Evolutionary conservation across 2,888 invertebrate genomes (phyloP).

Genomic region (Plagodis pulveraria): DNA sequence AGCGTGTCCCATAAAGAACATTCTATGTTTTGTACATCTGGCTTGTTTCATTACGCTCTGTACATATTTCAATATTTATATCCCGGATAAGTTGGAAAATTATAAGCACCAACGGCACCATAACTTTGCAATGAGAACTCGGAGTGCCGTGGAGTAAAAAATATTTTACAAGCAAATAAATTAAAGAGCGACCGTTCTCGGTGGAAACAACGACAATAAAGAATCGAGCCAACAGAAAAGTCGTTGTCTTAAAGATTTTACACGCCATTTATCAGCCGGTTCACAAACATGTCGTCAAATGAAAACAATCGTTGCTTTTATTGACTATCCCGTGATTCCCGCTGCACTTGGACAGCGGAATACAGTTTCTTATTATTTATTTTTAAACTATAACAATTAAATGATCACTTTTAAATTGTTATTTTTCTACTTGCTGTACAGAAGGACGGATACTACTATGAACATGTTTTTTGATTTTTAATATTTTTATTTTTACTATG

Average conservation of each 20-base stretch:
- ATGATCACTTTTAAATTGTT: too few species aligned
- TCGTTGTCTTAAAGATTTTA: slow-evolving; percentile 49
- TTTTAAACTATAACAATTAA: neutral
- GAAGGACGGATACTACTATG: neutral
- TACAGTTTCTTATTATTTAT: slow-evolving; percentile 37
- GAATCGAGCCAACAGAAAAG: slow-evolving; percentile 44
- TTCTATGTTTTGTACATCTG: slow-evolving; percentile 77
- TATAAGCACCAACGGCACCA: slow-evolving; percentile 35
- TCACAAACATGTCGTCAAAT: slow-evolving; percentile 66
- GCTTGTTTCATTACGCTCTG: slow-evolving; percentile 72
- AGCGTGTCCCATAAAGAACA: slow-evolving; percentile 78
- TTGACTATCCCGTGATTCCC: slow-evolving; percentile 42
- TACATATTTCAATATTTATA: slow-evolving; percentile 54
- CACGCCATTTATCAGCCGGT: slow-evolving; percentile 59
- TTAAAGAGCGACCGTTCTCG: slow-evolving; percentile 26
- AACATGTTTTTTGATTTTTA: neutral
- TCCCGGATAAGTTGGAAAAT: slow-evolving; percentile 43
- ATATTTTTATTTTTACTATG: too few species aligned
- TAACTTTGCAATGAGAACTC: slow-evolving; percentile 24
- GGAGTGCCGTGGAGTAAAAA: slow-evolving; percentile 21
- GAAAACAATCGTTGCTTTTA: slow-evolving; percentile 63
- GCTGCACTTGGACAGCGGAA: slow-evolving; percentile 33
- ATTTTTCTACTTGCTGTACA: neutral
- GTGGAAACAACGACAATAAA: slow-evolving; percentile 41
- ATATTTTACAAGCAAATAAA: slow-evolving; percentile 20